These are phyloP conservation scores for Pogonomyrmex californicus DNA, from an alignment of 1,140 invertebrate genomes.

Conservation along the genomic window DNA sequence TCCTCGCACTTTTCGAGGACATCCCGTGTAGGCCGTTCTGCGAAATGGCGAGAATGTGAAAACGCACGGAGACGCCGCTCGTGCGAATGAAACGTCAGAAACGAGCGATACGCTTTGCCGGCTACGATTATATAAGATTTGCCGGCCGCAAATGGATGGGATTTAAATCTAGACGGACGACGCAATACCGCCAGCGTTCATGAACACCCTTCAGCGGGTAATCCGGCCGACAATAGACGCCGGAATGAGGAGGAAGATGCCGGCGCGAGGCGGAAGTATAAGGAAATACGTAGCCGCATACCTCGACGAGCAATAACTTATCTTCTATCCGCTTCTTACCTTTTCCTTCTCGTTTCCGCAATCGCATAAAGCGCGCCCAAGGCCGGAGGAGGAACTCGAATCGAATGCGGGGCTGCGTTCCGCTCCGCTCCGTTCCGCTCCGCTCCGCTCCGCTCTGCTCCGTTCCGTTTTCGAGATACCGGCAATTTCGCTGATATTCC, in stretches of 20 bases:
- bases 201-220: conserved; percentile 61
- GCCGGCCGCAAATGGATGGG: conserved; percentile 53
- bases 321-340: conserved; percentile 66
- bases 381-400: conserved; percentile 15
- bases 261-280: conserved; percentile 37
- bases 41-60: background rate
- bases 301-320: conserved; percentile 73
- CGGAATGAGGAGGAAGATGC: conserved; percentile 35
- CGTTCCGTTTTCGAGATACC: background rate
- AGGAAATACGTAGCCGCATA: conserved; percentile 66
- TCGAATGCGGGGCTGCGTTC: conserved; percentile 13
- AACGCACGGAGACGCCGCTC: background rate
- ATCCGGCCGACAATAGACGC: conserved; percentile 48
- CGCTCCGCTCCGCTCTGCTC: background rate
- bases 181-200: conserved; percentile 54
- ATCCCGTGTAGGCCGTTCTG: background rate
- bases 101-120: conserved; percentile 30
- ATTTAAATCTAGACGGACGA: conserved; percentile 56
- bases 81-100: conserved; percentile 26
- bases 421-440: background rate
- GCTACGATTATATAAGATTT: conserved; percentile 54
- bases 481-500: conserved; percentile 45
- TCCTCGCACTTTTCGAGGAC: background rate
- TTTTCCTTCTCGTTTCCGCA: conserved; percentile 52
- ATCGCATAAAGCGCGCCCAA: conserved; percentile 58